phyloP scores from a whole-genome alignment of 2,888 invertebrate genomes.

The Eledona agricola region DNA sequence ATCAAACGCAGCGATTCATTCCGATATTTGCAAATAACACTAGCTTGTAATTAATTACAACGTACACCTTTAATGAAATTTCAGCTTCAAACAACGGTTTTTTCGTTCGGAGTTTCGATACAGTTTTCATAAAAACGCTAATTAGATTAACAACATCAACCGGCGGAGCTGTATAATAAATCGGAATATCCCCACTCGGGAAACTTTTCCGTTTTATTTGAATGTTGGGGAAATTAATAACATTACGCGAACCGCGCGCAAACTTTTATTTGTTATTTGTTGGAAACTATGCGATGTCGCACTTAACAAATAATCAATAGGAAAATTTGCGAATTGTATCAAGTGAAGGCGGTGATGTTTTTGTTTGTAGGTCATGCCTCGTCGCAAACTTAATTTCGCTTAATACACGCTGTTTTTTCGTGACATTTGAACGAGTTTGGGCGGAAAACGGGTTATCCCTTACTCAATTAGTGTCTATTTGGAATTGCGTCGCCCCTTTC shows the following conservation, averaged over 20 bases:
- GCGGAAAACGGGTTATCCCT: constrained; percentile 27
- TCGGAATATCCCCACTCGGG: no score
- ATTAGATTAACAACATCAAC: no score
- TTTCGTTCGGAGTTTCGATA: no score
- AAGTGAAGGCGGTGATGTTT: constrained; percentile 32
- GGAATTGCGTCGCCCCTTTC: constrained; percentile 25
- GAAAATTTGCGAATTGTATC: constrained; percentile 30
- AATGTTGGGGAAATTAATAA: constrained; percentile 25
- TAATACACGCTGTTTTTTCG: no score
- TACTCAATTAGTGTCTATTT: constrained; percentile 37
- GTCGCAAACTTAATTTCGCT: constrained; percentile 35
- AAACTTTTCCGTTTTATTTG: constrained; percentile 14
- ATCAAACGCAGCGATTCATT: constrained; percentile 24
- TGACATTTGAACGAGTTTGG: no score
- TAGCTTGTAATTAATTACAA: no score
- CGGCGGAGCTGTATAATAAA: no score
- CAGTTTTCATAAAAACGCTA: no score
- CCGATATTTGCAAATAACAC: no score
- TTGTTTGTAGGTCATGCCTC: constrained; percentile 36
- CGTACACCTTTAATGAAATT: no score
- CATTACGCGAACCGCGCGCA: constrained; percentile 1
- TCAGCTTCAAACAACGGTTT: no score
- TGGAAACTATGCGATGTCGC: constrained; percentile 10
- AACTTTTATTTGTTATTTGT: not conserved
- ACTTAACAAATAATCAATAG: constrained; percentile 33